Conservation (phyloP, 2,797 vertebrate genomes). For the Sebastes cheni region DNA sequence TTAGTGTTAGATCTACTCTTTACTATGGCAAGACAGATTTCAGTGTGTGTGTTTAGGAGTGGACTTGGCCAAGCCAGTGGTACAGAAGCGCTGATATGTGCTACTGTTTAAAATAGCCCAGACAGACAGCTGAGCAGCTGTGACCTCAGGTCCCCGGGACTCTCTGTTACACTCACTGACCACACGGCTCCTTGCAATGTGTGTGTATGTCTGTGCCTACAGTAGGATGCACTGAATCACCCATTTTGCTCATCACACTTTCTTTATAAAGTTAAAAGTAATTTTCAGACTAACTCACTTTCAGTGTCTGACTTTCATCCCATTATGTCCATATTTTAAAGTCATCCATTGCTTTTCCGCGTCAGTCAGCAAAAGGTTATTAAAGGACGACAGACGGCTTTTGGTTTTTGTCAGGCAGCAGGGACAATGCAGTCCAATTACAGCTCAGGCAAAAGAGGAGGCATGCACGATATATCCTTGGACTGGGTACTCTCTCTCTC, state of each 20-base stretch:
- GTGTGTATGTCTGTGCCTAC: conserved; percentile 7
- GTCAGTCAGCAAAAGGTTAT: conserved; percentile 26
- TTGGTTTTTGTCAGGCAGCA: conserved; percentile 50
- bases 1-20: conserved; percentile 1
- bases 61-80: conserved; percentile 50
- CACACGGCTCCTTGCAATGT: conserved; percentile 44
- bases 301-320: conserved; percentile 6
- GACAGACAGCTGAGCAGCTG: conserved; percentile 81
- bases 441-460: conserved; percentile 44
- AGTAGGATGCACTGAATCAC: conserved; percentile 24
- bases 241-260: conserved; percentile 12
- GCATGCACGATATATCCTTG: conserved; percentile 43
- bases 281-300: conserved; percentile 12
- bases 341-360: conserved; percentile 21
- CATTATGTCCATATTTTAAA: conserved; percentile 47
- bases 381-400: conserved; percentile 31
- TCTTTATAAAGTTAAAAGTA: conserved; percentile 1
- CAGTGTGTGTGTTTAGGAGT: conserved; percentile 29
- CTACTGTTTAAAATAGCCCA: conserved; percentile 77
- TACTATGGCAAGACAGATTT: neutral
- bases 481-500: conserved; percentile 28
- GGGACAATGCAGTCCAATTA: conserved; percentile 64
- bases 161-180: conserved; percentile 68
- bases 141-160: conserved; percentile 75
- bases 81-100: conserved; percentile 78